Conservation (phyloP, 2,888 invertebrate species). For the Epirrhoe alternata region DNA sequence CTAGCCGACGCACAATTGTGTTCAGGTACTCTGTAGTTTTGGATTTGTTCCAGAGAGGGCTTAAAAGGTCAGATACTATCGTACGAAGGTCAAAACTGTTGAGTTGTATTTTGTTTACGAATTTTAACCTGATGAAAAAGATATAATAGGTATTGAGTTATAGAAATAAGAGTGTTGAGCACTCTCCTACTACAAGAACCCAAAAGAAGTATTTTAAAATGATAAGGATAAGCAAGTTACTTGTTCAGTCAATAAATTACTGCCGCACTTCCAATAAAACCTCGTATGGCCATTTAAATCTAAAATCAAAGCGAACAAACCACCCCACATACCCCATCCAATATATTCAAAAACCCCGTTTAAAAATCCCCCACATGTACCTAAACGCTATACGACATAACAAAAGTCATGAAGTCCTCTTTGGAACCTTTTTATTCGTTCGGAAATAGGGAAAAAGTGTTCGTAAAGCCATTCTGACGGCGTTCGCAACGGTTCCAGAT, state of each 20-base stretch:
- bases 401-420: constrained; percentile 81
- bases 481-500: constrained; percentile 70
- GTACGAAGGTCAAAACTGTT: background rate
- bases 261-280: constrained; percentile 5
- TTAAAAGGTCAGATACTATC: constrained; percentile 5
- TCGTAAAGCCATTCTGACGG: constrained; percentile 74
- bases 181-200: too few species aligned
- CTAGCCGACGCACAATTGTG: constrained; percentile 38
- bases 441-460: constrained; percentile 80
- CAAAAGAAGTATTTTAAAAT: background rate
- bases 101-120: background rate
- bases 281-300: constrained; percentile 3
- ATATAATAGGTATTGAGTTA: background rate
- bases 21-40: constrained; percentile 39
- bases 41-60: constrained; percentile 26
- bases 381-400: constrained; percentile 70
- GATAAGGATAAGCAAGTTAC: background rate
- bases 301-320: constrained; percentile 5
- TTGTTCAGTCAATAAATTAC: background rate
- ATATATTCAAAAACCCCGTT: constrained; percentile 30
- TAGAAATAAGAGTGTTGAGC: background rate
- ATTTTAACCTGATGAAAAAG: background rate
- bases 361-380: constrained; percentile 43
- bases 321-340: constrained; percentile 19
- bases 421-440: constrained; percentile 78